Evolutionary conservation across 2,113 vertebrate genomes (phyloP).

Genomic region (Tapirus terrestris): DNA sequence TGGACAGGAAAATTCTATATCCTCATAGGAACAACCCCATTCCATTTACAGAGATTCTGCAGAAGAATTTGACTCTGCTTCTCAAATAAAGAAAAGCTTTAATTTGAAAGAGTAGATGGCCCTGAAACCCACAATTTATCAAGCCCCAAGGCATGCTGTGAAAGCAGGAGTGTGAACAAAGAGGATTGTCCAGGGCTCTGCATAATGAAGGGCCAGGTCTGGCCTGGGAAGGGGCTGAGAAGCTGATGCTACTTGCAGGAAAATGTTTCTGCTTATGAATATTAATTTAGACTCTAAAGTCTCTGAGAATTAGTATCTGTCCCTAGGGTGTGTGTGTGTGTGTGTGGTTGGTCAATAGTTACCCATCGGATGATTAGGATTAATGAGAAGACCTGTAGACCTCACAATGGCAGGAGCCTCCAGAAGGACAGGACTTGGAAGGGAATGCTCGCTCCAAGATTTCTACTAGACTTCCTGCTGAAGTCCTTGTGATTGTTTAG

Average conservation of each 20-base stretch:
- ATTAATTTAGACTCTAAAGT: neutral
- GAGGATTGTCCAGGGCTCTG: neutral
- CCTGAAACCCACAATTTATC: neutral
- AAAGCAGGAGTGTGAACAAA: neutral
- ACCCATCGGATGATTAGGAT: neutral
- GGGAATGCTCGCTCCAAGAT: neutral
- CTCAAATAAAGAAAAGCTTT: slow-evolving; percentile 11
- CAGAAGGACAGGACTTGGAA: neutral
- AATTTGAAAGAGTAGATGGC: neutral
- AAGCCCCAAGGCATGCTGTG: neutral
- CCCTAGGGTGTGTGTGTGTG: neutral
- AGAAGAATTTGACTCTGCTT: neutral
- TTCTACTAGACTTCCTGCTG: neutral
- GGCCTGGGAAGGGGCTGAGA: too few relatives aligned
- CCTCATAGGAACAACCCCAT: neutral
- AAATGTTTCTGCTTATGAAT: neutral
- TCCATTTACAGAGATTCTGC: neutral
- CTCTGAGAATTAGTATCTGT: neutral
- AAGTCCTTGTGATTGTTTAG: neutral
- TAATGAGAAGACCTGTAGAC: neutral
- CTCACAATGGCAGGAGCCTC: neutral
- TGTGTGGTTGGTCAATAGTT: neutral
- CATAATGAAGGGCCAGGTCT: neutral
- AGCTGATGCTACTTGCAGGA: neutral
- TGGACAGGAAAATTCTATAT: neutral